Base-by-base conservation (phyloP, 2,113 vertebrate genomes). In the Ameiurus melas region DNA sequence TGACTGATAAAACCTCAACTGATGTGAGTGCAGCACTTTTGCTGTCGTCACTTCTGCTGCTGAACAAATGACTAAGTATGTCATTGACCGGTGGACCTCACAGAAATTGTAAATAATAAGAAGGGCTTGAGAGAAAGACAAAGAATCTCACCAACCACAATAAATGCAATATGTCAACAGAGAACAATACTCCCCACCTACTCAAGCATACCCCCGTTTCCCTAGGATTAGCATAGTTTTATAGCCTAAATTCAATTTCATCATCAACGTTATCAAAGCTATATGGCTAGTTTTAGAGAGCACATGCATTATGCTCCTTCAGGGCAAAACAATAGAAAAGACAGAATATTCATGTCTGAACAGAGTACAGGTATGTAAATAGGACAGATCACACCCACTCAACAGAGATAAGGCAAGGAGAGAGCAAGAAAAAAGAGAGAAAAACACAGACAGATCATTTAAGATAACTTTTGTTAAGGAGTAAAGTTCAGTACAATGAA, bases 281-380 rank as follows among this genome's bases (percentile, higher is more conserved):
- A 0, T 81, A n/a, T 53, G 17, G 3, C 79, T 36, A 33, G 30
- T 36, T 81, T 81, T 81, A 13, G 19, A 81, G 30, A 36, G 10
- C 8, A 4, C 19, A 14, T 60, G 19, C 20, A 33, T 17, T 60
- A 17, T 30, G 27, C 27, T 77, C 25, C 39, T 78, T n/a, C 5
- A 75, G 22, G 5, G n/a, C 53, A 16, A 43, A 62, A 77, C 30
- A 14, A n/a, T 66, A 10, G 82, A 43, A 27, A 36, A 6, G 16
- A 64, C 33, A 62, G 60, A 85, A 5, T 60, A 30, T 87, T 87
- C 94, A 85, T 92, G 91, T 92, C 87, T 91, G 92, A 93, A 88
- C 94, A 95, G 83, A 91, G 93, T 92, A 77, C 89, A 94, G 94
- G 92, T 94, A 93, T 94, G 93, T 93, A 90, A 94, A 93, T 90